Conservation (phyloP, 2,888 invertebrate species). For the Pachymerium ferrugineum region DNA sequence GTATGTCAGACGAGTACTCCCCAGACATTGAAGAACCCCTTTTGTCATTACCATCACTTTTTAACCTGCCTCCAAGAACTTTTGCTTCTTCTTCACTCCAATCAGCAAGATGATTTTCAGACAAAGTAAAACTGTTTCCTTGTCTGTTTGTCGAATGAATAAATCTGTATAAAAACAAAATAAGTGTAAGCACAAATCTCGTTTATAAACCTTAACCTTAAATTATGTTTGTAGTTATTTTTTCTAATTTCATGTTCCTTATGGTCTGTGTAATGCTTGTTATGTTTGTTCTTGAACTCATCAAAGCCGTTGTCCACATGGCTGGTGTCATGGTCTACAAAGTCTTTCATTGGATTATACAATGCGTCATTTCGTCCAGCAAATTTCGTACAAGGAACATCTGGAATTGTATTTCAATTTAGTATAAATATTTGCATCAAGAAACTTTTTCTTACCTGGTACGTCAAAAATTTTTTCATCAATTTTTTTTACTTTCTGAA, state of each 20-base stretch:
- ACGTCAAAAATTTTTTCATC: neutral
- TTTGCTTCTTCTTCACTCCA: slow-evolving; percentile 68
- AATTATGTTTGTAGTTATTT: slow-evolving; percentile 78
- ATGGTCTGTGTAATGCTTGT: slow-evolving; percentile 59
- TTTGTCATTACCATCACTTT: slow-evolving; percentile 56
- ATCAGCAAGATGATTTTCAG: slow-evolving; percentile 84
- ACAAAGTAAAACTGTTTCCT: slow-evolving; percentile 63
- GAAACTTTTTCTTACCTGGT: too few relatives aligned
- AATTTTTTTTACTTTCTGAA: neutral
- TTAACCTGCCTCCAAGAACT: slow-evolving; percentile 63
- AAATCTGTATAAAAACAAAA: slow-evolving; percentile 51
- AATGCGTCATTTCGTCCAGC: slow-evolving; percentile 44
- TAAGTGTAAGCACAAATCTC: neutral
- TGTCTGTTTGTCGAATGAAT: slow-evolving; percentile 77
- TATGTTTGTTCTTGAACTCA: slow-evolving; percentile 66
- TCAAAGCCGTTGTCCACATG: slow-evolving; percentile 72
- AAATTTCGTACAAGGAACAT: too few relatives aligned
- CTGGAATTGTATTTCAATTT: too few relatives aligned
- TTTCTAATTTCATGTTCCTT: slow-evolving; percentile 65
- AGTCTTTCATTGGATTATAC: slow-evolving; percentile 87
- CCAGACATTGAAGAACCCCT: slow-evolving; percentile 69
- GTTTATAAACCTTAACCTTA: slow-evolving; percentile 54
- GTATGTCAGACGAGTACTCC: slow-evolving; percentile 54
- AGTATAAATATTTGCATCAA: too few relatives aligned
- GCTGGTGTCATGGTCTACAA: slow-evolving; percentile 62